These are phyloP conservation scores for Sprattus sprattus DNA, from an alignment of 2,113 vertebrate species.

Conservation along the genomic window DNA sequence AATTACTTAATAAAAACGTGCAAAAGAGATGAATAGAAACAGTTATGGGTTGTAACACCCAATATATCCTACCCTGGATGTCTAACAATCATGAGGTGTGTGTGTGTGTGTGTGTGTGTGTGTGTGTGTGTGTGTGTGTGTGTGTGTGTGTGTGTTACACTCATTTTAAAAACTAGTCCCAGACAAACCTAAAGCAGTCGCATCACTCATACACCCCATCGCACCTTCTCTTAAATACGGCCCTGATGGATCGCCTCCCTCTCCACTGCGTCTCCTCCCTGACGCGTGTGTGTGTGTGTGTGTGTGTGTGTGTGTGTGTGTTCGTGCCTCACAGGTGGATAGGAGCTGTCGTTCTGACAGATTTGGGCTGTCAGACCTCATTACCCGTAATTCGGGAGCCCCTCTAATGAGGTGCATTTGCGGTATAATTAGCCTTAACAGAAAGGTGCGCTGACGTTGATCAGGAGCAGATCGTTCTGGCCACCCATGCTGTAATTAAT, in stretches of 20 bases:
- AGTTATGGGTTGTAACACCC: too few species aligned
- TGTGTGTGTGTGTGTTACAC: not conserved
- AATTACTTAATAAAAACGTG: not conserved
- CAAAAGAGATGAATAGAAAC: too few species aligned
- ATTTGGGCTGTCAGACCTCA: conserved; percentile 60
- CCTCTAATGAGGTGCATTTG: conserved; percentile 61
- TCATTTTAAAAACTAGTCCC: not conserved
- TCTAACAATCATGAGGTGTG: not conserved
- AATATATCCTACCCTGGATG: not conserved
- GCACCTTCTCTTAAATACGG: not conserved
- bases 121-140: conserved; percentile 30
- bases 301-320: not conserved
- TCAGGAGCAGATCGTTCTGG: conserved; percentile 42
- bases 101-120: conserved; percentile 25
- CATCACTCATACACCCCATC: conserved; percentile 5
- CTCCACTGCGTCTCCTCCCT: not conserved
- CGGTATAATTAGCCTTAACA: conserved; percentile 60
- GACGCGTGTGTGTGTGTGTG: not conserved
- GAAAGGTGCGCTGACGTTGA: conserved; percentile 49
- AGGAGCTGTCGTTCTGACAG: not conserved
- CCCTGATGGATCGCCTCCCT: conserved; percentile 12
- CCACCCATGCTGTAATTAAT: conserved; percentile 39
- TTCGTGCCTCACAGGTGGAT: not conserved
- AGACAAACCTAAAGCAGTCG: not conserved
- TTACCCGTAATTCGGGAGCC: conserved; percentile 55